Conservation (phyloP, 2,888 invertebrate species). For the Xestia sexstrigata region DNA sequence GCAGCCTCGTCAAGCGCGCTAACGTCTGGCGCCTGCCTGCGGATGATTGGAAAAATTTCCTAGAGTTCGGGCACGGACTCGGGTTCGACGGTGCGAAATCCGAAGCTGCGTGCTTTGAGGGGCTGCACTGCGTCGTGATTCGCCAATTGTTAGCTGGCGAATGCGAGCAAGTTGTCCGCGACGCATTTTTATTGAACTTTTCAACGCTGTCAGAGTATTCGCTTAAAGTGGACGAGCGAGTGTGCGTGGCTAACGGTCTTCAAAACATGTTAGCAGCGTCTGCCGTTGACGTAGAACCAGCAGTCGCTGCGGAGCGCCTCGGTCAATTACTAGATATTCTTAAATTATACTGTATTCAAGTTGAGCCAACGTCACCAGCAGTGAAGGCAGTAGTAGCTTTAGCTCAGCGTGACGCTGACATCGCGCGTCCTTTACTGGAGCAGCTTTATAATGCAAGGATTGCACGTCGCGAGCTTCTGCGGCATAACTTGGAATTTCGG, state of each 20-base stretch:
- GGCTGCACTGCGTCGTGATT: slow-evolving; percentile 79
- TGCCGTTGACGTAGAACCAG: slow-evolving; percentile 55
- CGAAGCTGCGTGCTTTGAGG: slow-evolving; percentile 76
- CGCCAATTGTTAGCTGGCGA: slow-evolving; percentile 72
- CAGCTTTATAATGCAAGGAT: slow-evolving; percentile 28
- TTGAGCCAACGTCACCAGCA: slow-evolving; percentile 66
- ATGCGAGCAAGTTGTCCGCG: slow-evolving; percentile 36
- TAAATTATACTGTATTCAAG: slow-evolving; percentile 66
- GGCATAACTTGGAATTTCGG: slow-evolving; percentile 28
- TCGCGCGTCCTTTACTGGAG: slow-evolving; percentile 45
- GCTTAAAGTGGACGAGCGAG: slow-evolving; percentile 70
- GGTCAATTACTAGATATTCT: slow-evolving; percentile 70
- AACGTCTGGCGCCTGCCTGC: slow-evolving; percentile 77
- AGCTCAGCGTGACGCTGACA: slow-evolving; percentile 61
- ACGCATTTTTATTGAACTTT: slow-evolving; percentile 41
- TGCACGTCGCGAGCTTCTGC: slow-evolving; percentile 40
- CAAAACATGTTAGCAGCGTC: slow-evolving; percentile 66
- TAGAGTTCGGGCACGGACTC: no score
- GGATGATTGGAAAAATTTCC: no score
- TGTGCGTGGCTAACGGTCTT: slow-evolving; percentile 60
- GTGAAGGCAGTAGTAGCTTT: slow-evolving; percentile 65
- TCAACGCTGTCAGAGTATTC: slow-evolving; percentile 68
- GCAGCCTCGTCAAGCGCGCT: no score
- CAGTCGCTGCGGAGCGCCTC: slow-evolving; percentile 53
- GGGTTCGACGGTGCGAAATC: no score